Conservation (phyloP, 2,797 vertebrate species). For the Myotis daubentonii region DNA sequence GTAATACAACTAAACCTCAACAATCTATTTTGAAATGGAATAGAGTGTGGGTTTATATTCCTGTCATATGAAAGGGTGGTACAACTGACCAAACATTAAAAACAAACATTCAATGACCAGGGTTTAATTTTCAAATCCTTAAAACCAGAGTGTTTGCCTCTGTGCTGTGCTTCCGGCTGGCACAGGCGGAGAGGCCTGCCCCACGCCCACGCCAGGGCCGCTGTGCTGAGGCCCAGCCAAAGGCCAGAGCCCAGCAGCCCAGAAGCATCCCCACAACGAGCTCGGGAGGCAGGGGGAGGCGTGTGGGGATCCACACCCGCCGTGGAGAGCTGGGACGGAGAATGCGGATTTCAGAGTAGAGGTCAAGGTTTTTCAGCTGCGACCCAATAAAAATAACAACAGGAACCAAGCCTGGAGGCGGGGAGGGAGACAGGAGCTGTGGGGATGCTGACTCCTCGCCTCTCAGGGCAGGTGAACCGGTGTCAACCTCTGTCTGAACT, state of each 20-base stretch:
- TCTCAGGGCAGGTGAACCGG: background rate
- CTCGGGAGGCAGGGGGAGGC: background rate
- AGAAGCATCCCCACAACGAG: background rate
- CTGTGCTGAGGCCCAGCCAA: background rate
- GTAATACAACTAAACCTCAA: background rate
- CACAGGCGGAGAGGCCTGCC: background rate
- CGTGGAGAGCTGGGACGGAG: background rate
- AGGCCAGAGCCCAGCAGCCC: background rate
- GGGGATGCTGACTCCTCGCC: background rate
- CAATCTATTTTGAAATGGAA: constrained; percentile 48
- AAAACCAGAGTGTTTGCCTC: constrained; percentile 45
- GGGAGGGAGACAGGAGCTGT: no score
- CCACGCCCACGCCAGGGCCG: background rate
- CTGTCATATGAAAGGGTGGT: constrained; percentile 36
- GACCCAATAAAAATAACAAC: background rate
- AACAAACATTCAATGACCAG: constrained; percentile 59
- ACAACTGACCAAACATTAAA: constrained; percentile 56
- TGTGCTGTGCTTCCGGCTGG: background rate
- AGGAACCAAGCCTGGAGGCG: background rate
- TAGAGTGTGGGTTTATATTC: constrained; percentile 43
- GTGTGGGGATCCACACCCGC: background rate
- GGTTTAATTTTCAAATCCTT: constrained; percentile 62
- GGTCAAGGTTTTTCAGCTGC: background rate
- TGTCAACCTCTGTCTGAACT: background rate
- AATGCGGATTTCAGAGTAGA: background rate